Evolutionary conservation across 30 jellyfish, hydroid and myxozoan species (phyloP).

Genomic region (Phacellophora camtschatica): DNA sequence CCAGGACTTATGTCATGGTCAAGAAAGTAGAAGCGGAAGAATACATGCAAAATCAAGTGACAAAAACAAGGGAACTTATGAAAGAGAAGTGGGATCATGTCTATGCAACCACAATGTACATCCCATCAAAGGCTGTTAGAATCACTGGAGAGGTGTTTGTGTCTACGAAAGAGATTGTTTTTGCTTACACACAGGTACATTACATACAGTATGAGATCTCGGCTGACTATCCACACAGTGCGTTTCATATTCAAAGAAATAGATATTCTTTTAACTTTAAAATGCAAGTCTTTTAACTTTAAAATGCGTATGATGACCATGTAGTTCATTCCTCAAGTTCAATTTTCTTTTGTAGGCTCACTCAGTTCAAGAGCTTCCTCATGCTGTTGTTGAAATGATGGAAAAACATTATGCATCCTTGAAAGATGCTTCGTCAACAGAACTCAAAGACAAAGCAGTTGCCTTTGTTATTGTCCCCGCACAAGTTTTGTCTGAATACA

Average conservation of each 20-base stretch:
- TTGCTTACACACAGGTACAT: slow-evolving; percentile 91
- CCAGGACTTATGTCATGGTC: slow-evolving; percentile 33
- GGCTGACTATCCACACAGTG: too few species aligned
- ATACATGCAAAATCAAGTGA: slow-evolving; percentile 40
- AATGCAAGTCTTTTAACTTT: too few species aligned
- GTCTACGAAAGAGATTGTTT: slow-evolving; percentile 88
- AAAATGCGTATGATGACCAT: too few species aligned
- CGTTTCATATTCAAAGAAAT: too few species aligned
- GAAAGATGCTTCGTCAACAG: slow-evolving; percentile 46
- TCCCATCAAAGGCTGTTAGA: slow-evolving; percentile 85
- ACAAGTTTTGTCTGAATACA: slow-evolving; percentile 93
- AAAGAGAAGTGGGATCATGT: slow-evolving; percentile 79
- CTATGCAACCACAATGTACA: slow-evolving; percentile 88
- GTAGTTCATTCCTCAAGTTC: too few species aligned
- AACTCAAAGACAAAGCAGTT: slow-evolving; percentile 86
- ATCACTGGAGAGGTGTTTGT: slow-evolving; percentile 92
- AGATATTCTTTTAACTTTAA: too few species aligned
- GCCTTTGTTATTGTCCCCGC: slow-evolving; percentile 98
- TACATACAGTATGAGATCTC: too few species aligned
- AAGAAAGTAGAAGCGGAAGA: slow-evolving; percentile 48
- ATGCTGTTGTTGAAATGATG: slow-evolving; percentile 94
- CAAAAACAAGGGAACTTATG: slow-evolving; percentile 49
- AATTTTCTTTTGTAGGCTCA: slow-evolving; percentile 87
- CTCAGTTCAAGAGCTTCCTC: slow-evolving; percentile 90
- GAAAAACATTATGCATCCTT: slow-evolving; percentile 76